phyloP scores from a whole-genome alignment of 2,113 vertebrate species.

The Etheostoma spectabile region DNA sequence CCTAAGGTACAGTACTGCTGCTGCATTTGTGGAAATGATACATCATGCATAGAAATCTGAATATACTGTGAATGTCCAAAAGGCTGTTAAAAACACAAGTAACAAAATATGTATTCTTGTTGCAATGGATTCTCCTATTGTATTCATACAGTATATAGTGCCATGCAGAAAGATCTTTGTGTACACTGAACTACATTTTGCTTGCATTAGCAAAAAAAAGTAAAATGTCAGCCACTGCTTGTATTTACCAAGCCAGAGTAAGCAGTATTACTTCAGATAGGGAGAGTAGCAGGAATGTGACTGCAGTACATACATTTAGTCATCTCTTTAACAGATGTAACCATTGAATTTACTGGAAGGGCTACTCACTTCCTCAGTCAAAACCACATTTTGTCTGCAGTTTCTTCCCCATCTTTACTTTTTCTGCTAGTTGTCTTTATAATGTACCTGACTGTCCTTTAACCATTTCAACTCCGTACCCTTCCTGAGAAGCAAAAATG shows the following conservation, averaged over 20 bases:
- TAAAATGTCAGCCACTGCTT: background rate
- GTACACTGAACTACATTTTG: background rate
- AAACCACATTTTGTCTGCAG: background rate
- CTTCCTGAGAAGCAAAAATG: background rate
- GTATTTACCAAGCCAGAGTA: background rate
- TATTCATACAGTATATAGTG: background rate
- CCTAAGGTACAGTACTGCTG: background rate
- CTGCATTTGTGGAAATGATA: background rate
- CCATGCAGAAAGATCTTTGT: background rate
- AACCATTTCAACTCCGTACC: background rate
- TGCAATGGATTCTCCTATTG: background rate
- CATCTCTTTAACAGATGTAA: background rate
- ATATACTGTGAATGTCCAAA: background rate
- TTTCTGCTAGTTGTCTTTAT: background rate
- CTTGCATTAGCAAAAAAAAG: background rate
- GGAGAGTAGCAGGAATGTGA: background rate
- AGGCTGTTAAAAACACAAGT: background rate
- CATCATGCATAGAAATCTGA: background rate
- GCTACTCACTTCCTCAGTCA: background rate
- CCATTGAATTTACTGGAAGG: background rate
- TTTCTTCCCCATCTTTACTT: background rate
- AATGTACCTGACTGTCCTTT: too few relatives aligned
- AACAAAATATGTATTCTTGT: too few relatives aligned
- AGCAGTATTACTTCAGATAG: slow-evolving; percentile 9
- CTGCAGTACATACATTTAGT: background rate